Conservation (phyloP, 2,113 vertebrate genomes). For the Atractosteus spatula region DNA sequence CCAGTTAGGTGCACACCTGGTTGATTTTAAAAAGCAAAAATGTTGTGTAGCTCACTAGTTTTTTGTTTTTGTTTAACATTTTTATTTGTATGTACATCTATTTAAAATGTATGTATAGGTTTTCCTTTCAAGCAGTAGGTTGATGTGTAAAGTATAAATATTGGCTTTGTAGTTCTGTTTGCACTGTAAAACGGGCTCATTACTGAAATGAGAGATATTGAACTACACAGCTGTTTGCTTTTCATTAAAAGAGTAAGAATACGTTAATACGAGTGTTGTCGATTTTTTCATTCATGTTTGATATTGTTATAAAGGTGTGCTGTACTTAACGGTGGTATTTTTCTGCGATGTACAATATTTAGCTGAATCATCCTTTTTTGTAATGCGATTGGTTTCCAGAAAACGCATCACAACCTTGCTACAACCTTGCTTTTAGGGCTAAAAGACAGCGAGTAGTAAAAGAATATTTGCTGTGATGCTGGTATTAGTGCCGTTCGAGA, state of each 20-base stretch:
- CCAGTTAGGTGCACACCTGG: slow-evolving; percentile 19
- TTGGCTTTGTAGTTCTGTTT: slow-evolving; percentile 54
- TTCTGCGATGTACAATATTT: too few relatives aligned
- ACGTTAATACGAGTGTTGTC: too few relatives aligned
- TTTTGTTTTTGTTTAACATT: slow-evolving; percentile 27
- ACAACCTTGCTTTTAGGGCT: too few relatives aligned
- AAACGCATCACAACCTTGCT: too few relatives aligned
- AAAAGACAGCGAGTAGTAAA: too few relatives aligned
- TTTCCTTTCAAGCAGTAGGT: slow-evolving; percentile 46
- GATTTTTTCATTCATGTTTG: too few relatives aligned
- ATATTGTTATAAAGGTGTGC: too few relatives aligned
- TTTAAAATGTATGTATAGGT: slow-evolving; percentile 34
- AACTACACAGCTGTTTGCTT: slow-evolving; percentile 53
- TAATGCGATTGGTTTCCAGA: too few relatives aligned
- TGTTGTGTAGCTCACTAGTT: slow-evolving; percentile 35
- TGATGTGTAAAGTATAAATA: slow-evolving; percentile 55
- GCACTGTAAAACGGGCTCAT: slow-evolving; percentile 65
- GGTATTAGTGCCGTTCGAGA: too few relatives aligned
- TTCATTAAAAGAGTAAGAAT: slow-evolving; percentile 54
- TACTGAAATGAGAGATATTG: slow-evolving; percentile 46
- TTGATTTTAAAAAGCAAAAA: slow-evolving; percentile 18
- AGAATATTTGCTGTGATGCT: too few relatives aligned
- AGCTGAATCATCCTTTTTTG: too few relatives aligned
- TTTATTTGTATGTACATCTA: slow-evolving; percentile 43
- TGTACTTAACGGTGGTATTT: too few relatives aligned